Evolutionary conservation across 1,140 invertebrate genomes (phyloP), one percentile per base, ranked within the genome.

Genomic region (Sinella curviseta): DNA sequence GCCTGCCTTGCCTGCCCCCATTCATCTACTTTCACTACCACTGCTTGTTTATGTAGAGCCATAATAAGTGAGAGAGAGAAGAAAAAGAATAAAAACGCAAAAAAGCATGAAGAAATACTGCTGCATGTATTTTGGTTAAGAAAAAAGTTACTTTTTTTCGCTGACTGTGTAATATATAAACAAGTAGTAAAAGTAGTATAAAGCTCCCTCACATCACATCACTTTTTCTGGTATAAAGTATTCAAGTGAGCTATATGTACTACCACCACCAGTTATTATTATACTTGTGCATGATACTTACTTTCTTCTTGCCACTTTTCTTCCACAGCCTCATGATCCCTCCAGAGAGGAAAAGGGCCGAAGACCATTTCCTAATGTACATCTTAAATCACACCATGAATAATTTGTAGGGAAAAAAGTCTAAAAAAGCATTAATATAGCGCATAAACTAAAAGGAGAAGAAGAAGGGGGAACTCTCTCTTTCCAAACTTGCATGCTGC

Each of bases 361-460:
- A 76, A 80, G 57, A 70, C 77, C 80, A 81, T 83, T 83, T 83
- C 78, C 82, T 83, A 83, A 83, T 83, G 82, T 81, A 81, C 78
- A 83, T 83, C 81, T 82, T 83, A 83, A 83, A 83, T 83, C 83
- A 83, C 79, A 82, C 80, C 79, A 83, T 83, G 83, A 83, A 83
- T 83, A 83, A 83, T 83, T 83, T 83, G 79, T 82, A 65, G 80
- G 75, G 79, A 78, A 70, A 70, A 81, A 81, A 81, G 80, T 83
- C 80, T 81, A 78, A 83, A 80, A 70, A 81, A 81, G 80, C 82
- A 83, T 83, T 83, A 83, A 83, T 83, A 83, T 79, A 77, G 70
- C 55, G 82, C 78, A 83, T 83, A 83, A 83, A 83, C 36, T 78
- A 70, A 33, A 70, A 70, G n/a, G n/a, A 24, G 8, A 70, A 33